Base-by-base conservation (phyloP, 2,888 invertebrate species). In the Dorcus parallelipipedus region DNA sequence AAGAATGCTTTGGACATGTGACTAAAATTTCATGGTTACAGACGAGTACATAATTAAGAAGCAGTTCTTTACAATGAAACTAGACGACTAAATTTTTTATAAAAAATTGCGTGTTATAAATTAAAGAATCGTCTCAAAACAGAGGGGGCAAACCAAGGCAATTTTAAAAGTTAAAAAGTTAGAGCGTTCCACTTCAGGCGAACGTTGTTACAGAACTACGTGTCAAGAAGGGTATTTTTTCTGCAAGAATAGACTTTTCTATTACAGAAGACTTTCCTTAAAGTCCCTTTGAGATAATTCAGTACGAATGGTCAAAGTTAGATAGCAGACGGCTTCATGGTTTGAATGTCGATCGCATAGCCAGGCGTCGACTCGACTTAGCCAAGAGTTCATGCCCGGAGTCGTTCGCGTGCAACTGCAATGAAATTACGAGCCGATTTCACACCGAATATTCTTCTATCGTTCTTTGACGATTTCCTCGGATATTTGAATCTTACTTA, bases 381-480 rank as follows among this genome's bases (percentile, higher is more conserved):
- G 42, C 54, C 50, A 26, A 52, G 51, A 58, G 58, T 56, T 65
- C 60, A 61, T 60, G 59, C 56, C 56, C 56, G 61, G 58, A 62
- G 45, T 58, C 59, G 52, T 52, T 60, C 60, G 26, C 6, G 54
- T 54, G 57, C 50, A 56, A 59, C 60, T 52, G 60, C 62, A 61
- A 66, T 64, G 64, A 61, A 66, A 66, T 66, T 66, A 65, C 62
- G 64, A 59, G 62, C 64, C 60, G 63, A 63, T 63, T 63, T 63
- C 63, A 63, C 63, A 51, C 58, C 47, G 54, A 54, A 59, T 59
- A 62, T 63, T 61, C 61, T 60, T 54, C 26, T 52, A 26, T 58
- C 54, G 56, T 63, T 63, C 61, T 60, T 56, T 54, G 49, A 54
- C 60, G 61, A 65, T 64, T 64, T 64, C 54, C 54, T 55, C 52